Percentiles rank a stretch among this genome's conserved stretches.
Conservation (phyloP, 1,140 invertebrate genomes). For the Hylyphantes graminicola region DNA sequence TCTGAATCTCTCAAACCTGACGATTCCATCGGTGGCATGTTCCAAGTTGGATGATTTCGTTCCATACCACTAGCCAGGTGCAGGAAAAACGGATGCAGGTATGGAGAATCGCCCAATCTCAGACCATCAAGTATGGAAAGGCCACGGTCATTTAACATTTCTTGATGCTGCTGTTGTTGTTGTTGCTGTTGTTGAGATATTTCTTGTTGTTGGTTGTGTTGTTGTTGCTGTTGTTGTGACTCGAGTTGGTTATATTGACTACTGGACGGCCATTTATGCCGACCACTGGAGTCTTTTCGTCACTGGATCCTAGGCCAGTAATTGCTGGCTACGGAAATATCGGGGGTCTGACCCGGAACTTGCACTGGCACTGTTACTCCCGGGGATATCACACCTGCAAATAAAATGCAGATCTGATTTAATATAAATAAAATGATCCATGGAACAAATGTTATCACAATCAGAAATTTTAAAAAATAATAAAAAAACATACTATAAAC, state of each 20-base stretch:
- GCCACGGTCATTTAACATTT: conserved; percentile 18
- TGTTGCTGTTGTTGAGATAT: conserved; percentile 6
- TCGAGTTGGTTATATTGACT: conserved; percentile 18
- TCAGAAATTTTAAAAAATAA: no score
- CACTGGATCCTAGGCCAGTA: conserved; percentile 98
- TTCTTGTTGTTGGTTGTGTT: not conserved
- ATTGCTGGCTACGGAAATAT: conserved; percentile 80
- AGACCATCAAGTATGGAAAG: conserved; percentile 50
- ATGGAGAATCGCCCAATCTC: conserved; percentile 52
- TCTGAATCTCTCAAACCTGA: not conserved
- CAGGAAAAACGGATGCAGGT: conserved; percentile 46
- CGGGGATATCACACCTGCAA: conserved; percentile 91
- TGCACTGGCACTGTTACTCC: conserved; percentile 96
- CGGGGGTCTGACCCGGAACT: conserved; percentile 89
- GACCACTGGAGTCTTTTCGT: conserved; percentile 73
- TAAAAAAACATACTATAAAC: no score
- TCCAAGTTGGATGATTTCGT: conserved; percentile 37
- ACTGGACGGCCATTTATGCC: conserved; percentile 58
- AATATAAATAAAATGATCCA: no score
- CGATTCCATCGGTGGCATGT: conserved; percentile 32
- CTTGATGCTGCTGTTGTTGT: conserved; percentile 16
- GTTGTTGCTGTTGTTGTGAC: conserved; percentile 25
- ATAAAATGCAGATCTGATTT: conserved; percentile 67
- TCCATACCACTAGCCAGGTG: conserved; percentile 43
- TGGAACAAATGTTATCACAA: no score